Evolutionary conservation across 2,113 vertebrate species (phyloP), one percentile per base, ranked within the genome.

Genomic region (Dinomys branickii): DNA sequence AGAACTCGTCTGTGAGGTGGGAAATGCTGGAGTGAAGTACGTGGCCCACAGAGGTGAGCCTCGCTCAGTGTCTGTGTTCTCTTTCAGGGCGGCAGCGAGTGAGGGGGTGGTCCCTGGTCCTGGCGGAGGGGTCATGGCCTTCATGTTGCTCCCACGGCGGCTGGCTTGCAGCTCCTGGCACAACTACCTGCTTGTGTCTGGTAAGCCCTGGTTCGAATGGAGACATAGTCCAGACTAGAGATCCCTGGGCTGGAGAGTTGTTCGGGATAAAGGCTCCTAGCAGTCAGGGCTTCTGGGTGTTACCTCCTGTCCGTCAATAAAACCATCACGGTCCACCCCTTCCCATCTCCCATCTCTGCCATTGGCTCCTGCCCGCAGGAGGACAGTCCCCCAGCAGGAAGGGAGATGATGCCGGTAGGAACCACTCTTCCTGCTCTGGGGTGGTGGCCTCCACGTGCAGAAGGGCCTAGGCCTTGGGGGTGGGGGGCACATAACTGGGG

Each of bases 121-220:
- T 59, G 80, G 93, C 90, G 82, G 75, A 52, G 38, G 84, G 47
- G 97, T 81, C 98, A 99, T 99, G 99, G 99, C 99, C 0, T 98
- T 98, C 9, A 98, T 99, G 92, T 85, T 99, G 96, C 98, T 99
- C 61, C 98, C 98, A 95, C 98, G 98, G 67, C 99, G 98, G 71
- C 98, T 99, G 77, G 94, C 98, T 10, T 95, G 98, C 95, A 98
- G 98, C 33, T 94, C 99, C 94, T 99, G 99, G 90, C 99, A 98
- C 38, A 99, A 97, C 95, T 95, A 98, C 90, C 98, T 99, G 52
- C 97, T 98, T 9, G 50, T 94, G 71, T 89, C 98, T 92, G 99
- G 98, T 99, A 98, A 98, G 98, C 52, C 41, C 17, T 28, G 13
- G 3, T n/a, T 13, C 73, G 35, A 2, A 22, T 24, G 38, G 59